Base-by-base conservation (phyloP, 2,888 invertebrate genomes). In the Isotomurus palustris region DNA sequence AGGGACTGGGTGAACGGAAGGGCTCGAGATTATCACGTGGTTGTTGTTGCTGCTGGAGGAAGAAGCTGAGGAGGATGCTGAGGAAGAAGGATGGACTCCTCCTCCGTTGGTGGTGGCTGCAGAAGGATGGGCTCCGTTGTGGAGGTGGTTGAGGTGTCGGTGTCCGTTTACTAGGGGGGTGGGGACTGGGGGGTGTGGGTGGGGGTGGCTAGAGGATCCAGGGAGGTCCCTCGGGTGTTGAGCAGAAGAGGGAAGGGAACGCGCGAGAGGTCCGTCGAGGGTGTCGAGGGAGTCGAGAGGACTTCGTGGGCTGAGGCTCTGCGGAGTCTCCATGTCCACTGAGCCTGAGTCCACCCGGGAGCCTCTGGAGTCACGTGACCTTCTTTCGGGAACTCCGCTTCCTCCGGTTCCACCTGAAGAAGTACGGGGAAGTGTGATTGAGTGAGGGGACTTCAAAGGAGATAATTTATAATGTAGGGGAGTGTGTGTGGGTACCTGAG, bases 271-370 rank as follows among this genome's bases (percentile, higher is more conserved):
- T 35, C 49, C 61, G 53, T 68, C 68, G 19, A 68, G 60, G 36
- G 62, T 56, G 43, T 70, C 70, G 56, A 72, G 67, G n/a, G 64
- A 70, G 55, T 72, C 72, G 54, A 68, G 70, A 58, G 76, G 74
- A 62, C 74, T 75, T 58, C 74, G 71, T 5, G 76, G 75, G 44
- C 74, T 73, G 25, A 74, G 66, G 62, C 73, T 73, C 55, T 73
- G 72, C 4, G 75, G 75, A 21, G 76, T 74, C 57, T 73, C 75
- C 67, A 72, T 70, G 64, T 73, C 75, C 60, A 78, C 79, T 45
- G 76, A 73, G 22, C 73, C 74, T 1, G 74, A 75, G 61, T 74
- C 75, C 28, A 74, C 72, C 35, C 72, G 68, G 2, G 74, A 74
- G 60, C 72, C 71, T 45, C 72, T 58, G 4, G 70, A 66, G 44